Conservation (phyloP, 2,797 vertebrate genomes). For the Cyprinella venusta region DNA sequence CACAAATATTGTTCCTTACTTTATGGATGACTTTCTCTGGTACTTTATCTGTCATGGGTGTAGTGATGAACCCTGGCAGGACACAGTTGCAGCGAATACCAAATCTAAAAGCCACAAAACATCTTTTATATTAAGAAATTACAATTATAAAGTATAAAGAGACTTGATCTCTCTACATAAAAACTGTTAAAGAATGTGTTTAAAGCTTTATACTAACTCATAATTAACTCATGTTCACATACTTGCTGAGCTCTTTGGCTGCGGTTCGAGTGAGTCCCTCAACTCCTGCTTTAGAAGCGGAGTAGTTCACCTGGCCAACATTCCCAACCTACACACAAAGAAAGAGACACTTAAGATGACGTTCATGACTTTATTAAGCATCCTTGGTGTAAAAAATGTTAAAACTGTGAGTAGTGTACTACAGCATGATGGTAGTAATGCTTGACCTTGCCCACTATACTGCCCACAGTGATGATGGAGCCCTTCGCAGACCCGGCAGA, state of each 20-base stretch:
- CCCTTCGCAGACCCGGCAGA: conserved; percentile 78
- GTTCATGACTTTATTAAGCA: background rate
- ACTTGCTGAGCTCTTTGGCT: conserved; percentile 88
- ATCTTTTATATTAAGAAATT: background rate
- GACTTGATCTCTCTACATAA: background rate
- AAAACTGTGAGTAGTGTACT: background rate
- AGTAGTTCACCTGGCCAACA: conserved; percentile 85
- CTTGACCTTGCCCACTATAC: conserved; percentile 87
- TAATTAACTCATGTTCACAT: too few species aligned
- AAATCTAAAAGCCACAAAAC: conserved; percentile 71
- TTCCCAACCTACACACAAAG: conserved; percentile 81
- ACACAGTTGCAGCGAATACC: conserved; percentile 89
- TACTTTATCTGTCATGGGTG: conserved; percentile 88
- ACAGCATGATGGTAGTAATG: background rate
- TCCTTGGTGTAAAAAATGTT: background rate
- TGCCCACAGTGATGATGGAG: conserved; percentile 88
- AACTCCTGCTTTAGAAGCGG: conserved; percentile 88
- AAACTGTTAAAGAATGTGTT: background rate
- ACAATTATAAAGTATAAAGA: background rate
- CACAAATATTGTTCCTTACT: conserved; percentile 66
- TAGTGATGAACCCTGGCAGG: conserved; percentile 84
- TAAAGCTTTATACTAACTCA: too few species aligned
- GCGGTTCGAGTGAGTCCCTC: conserved; percentile 82
- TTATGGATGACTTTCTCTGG: conserved; percentile 85
- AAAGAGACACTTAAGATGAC: background rate